Evolutionary conservation across 2,888 invertebrate species (phyloP), one percentile per base, ranked within the genome.

Genomic region (Drosophila kokeensis): DNA sequence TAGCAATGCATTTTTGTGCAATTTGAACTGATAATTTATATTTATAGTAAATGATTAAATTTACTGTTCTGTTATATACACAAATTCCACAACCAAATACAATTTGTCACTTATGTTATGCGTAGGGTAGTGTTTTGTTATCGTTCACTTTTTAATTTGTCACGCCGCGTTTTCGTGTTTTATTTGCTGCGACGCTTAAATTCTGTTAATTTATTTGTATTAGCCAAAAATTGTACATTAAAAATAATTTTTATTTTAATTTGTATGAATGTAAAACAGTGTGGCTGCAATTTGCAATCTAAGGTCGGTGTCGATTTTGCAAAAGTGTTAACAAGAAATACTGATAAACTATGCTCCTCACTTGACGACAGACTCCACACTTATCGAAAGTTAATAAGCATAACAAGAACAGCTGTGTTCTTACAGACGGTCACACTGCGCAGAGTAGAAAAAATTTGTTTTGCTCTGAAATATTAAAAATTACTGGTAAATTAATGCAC

Each of bases 231-330:
- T 58, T 59, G 13, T 65, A 67, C 38, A 73, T 64, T 29, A 62
- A 29, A 65, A 76, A 50, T 54, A 60, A 63, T 66, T 61, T 76
- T 66, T 66, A 68, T 40, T 81, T 65, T 62, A 71, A 65, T 67
- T 76, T 76, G 49, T 64, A 71, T 76, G 67, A 71, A 76, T 79
- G 52, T 62, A 61, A 54, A 38, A 67, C 63, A 58, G 77, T 71
- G 77, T 80, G 78, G 49, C 67, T 52, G 77, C 58, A 58, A 48
- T 42, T 58, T 45, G 67, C 53, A 61, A 61, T 24, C 27, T 18
- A 18, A 21, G 13, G 1, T 59, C 62, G 48, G 54, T 48, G 45
- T 11, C 30, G 48, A 61, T 49, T 36, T 75, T 66, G 81, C 76
- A 67, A 80, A 79, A 67, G 48, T 38, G 53, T 40, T 11, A 40